These are phyloP conservation scores for Chymomyza caudatula DNA, from an alignment of 2,888 invertebrate genomes.

Conservation along the genomic window DNA sequence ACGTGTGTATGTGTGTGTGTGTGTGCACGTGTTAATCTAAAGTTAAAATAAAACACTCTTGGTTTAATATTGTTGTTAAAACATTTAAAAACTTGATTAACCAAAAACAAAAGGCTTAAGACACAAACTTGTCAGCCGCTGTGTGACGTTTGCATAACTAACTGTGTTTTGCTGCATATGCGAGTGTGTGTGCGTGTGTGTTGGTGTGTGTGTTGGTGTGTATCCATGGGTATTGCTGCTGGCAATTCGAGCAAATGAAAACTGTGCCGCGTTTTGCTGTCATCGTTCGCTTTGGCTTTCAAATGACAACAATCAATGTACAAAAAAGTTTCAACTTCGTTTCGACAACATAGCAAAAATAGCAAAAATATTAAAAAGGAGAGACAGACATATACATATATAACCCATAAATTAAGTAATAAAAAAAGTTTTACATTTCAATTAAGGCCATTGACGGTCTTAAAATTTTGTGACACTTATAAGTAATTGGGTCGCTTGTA, in stretches of 20 bases:
- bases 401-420: neutral
- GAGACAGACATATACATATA: neutral
- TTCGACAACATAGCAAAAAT: neutral
- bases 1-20: conserved; percentile 28
- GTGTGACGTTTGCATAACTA: neutral
- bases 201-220: neutral
- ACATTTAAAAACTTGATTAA: neutral
- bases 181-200: neutral
- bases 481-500: neutral
- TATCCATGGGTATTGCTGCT: neutral
- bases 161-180: neutral
- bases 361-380: neutral
- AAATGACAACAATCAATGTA: neutral
- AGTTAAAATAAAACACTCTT: conserved; percentile 6
- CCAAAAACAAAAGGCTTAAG: conserved; percentile 53
- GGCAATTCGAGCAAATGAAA: conserved; percentile 4
- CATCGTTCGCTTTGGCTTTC: conserved; percentile 25
- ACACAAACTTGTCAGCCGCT: conserved; percentile 46
- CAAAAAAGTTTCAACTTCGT: neutral
- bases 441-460: neutral
- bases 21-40: conserved; percentile 14
- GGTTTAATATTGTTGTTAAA: neutral
- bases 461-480: neutral
- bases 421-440: neutral
- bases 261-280: conserved; percentile 38